Percentiles rank a stretch among this genome's conserved stretches.
phyloP scores from a whole-genome alignment of 2,113 vertebrate genomes.

The Ictalurus furcatus region DNA sequence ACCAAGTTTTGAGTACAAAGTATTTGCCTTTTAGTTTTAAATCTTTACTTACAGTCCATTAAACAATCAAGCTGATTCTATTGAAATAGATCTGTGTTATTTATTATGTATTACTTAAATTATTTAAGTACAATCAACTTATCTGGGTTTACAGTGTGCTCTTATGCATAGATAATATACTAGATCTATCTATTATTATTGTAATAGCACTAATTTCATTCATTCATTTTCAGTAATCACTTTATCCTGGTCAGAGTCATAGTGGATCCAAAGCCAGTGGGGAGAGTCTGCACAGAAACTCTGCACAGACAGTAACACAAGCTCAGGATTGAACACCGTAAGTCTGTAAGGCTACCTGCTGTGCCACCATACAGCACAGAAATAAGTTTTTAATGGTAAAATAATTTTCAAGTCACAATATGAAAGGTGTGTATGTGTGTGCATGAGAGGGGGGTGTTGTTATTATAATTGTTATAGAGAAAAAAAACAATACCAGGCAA shows the following conservation, averaged over 20 bases:
- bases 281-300: neutral
- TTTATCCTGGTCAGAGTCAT: neutral
- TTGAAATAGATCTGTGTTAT: too few species aligned
- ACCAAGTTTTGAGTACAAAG: too few species aligned
- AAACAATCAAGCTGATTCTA: too few species aligned
- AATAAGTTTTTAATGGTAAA: neutral
- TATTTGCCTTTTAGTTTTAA: too few species aligned
- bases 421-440: neutral
- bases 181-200: too few species aligned
- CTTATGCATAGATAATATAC: too few species aligned
- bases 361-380: neutral
- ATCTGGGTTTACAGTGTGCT: too few species aligned
- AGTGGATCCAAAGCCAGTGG: neutral
- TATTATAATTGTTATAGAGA: neutral
- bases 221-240: neutral
- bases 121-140: too few species aligned
- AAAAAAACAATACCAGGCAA: neutral
- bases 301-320: neutral
- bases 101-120: too few species aligned
- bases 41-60: too few species aligned
- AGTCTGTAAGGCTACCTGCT: neutral
- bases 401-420: neutral
- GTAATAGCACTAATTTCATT: neutral
- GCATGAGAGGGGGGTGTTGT: neutral
- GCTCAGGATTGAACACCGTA: neutral